These are phyloP conservation scores for Harpegnathos saltator DNA, from an alignment of 1,140 invertebrate genomes.

Conservation along the genomic window DNA sequence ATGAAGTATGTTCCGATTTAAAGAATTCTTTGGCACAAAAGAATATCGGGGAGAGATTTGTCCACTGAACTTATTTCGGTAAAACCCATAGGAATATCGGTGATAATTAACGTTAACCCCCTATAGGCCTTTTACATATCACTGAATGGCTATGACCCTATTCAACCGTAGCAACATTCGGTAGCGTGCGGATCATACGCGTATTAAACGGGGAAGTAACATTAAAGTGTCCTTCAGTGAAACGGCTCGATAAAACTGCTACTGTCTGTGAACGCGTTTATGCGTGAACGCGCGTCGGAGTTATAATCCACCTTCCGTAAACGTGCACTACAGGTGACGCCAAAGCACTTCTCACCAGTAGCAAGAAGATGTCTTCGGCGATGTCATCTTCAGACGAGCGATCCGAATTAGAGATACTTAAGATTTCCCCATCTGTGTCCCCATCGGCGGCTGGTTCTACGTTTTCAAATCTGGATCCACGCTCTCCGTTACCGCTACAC, in stretches of 20 bases:
- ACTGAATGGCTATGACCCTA: conserved; percentile 12
- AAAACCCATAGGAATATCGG: conserved; percentile 38
- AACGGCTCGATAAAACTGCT: background rate
- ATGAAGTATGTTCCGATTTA: conserved; percentile 1
- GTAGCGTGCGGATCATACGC: background rate
- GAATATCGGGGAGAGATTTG: conserved; percentile 2
- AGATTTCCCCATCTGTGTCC: conserved; percentile 66
- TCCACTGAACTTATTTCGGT: conserved; percentile 19
- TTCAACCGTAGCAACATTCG: conserved; percentile 8
- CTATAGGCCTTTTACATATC: conserved; percentile 41
- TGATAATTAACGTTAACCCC: conserved; percentile 13
- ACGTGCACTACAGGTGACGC: conserved; percentile 13
- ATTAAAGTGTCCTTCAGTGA: background rate
- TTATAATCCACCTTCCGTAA: conserved; percentile 23
- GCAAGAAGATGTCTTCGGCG: conserved; percentile 38
- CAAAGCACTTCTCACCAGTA: conserved; percentile 38
- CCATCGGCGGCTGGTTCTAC: conserved; percentile 65
- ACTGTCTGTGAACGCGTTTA: no score
- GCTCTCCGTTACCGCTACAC: conserved; percentile 76
- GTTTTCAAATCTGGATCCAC: conserved; percentile 76
- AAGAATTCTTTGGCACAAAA: conserved; percentile 17
- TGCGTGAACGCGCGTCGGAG: background rate
- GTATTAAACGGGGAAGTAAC: background rate
- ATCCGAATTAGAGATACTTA: conserved; percentile 55
- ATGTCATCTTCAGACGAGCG: conserved; percentile 27